Base-by-base conservation (phyloP, 2,113 vertebrate species). In the Neolamprologus sp. region DNA sequence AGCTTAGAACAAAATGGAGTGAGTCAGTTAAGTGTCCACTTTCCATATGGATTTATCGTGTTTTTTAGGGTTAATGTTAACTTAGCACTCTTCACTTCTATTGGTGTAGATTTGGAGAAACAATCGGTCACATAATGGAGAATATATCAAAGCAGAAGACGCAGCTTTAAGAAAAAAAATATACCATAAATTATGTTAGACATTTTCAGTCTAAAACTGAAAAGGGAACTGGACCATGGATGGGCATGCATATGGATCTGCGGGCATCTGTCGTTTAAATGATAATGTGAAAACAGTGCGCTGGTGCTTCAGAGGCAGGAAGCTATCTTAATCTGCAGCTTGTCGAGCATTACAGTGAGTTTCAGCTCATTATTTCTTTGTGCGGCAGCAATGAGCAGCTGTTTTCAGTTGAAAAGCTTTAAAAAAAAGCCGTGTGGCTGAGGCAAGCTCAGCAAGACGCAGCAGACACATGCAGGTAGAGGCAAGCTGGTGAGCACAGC, bases 341-440 rank as follows among this genome's bases (percentile, higher is more conserved):
- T 12, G 16, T 28, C 2, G 23, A 30, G 23, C 45, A 30, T 30
- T 30, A 30, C 73, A 49, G 45, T 47, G 16, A 49, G 42, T 30
- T 49, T 49, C 73, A 30, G 42, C 26, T 78, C 26, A 49, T 49
- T 78, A 78, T 30, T 30, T 78, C 10, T 5, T 78, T 30, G 16
- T 78, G 28, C 4, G 0, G 23, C 23, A 49, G 9, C 42, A 30
- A 17, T 45, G 9, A 0, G 42, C 42, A 75, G 26, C 71, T 49
- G 45, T 78, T 49, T 78, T 30, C 4, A 30, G 68, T 45, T 17
- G 40, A 26, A 75, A 47, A 75, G 14, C 21, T 28, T 21, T 28
- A 6, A 4, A 11, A 54, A n/a, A 57, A 58, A 63, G 1, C 2
- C 3, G 0, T n/a, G 17, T 65, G 17, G 10, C 0, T 65, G 30